Percentiles rank a stretch among this genome's conserved stretches.
Conservation (phyloP, 2,888 invertebrate genomes). For the Drosophila demipolita region DNA sequence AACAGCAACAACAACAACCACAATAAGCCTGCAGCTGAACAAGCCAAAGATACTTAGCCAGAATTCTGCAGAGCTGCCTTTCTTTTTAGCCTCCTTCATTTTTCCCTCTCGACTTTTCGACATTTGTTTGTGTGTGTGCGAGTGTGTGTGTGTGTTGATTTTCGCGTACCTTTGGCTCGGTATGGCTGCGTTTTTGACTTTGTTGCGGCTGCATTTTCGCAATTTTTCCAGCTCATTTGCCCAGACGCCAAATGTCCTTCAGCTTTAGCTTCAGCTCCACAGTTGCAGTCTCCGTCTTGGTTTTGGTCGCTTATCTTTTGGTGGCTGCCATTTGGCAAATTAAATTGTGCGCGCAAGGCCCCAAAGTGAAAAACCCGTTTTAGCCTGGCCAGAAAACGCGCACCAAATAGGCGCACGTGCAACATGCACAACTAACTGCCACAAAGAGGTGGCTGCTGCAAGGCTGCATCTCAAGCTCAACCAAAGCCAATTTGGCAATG, state of each 20-base stretch:
- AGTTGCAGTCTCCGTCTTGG: slow-evolving; percentile 21
- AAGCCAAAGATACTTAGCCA: slow-evolving; percentile 73
- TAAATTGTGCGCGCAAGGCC: slow-evolving; percentile 64
- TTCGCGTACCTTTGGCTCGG: slow-evolving; percentile 49
- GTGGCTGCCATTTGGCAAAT: slow-evolving; percentile 68
- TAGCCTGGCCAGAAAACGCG: slow-evolving; percentile 20
- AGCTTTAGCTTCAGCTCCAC: slow-evolving; percentile 42
- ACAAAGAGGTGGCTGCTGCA: slow-evolving; percentile 32
- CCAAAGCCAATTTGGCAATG: slow-evolving; percentile 62
- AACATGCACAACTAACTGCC: slow-evolving; percentile 38
- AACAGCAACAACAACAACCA: slow-evolving; percentile 14
- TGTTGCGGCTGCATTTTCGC: slow-evolving; percentile 60
- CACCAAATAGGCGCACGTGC: slow-evolving; percentile 61
- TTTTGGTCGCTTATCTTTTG: slow-evolving; percentile 43
- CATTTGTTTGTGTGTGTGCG: slow-evolving; percentile 5
- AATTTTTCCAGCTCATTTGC: slow-evolving; percentile 75
- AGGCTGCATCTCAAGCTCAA: slow-evolving; percentile 57
- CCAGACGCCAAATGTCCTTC: slow-evolving; percentile 72
- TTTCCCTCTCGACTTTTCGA: neutral
- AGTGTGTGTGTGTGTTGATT: slow-evolving; percentile 24
- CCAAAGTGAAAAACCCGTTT: slow-evolving; percentile 65
- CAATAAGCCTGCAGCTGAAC: slow-evolving; percentile 65
- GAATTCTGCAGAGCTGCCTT: slow-evolving; percentile 58
- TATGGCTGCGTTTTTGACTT: slow-evolving; percentile 51
- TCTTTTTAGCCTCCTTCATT: slow-evolving; percentile 39